A percentile compares a stretch with the other conserved stretches of the same genome.
phyloP scores from a whole-genome alignment of 2,888 invertebrate genomes.

The Agrochola lota region DNA sequence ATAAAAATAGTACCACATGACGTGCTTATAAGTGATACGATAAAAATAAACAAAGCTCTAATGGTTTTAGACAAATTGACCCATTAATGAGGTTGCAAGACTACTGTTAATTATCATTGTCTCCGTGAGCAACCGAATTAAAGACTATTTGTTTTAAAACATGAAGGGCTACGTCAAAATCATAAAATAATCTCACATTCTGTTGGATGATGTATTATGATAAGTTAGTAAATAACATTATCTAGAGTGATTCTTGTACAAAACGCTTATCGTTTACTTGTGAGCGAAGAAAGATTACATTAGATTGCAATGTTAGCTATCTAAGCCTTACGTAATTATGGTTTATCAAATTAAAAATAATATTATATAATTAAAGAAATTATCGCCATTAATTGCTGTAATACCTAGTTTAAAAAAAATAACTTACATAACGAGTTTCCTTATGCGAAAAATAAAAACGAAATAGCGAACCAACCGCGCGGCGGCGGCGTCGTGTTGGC shows the following conservation, averaged over 20 bases:
- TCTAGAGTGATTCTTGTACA: constrained; percentile 59
- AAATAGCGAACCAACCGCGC: constrained; percentile 82
- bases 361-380: constrained; percentile 65
- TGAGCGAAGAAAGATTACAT: constrained; percentile 60
- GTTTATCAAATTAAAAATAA: constrained; percentile 46
- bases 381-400: constrained; percentile 60
- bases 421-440: constrained; percentile 85
- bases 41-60: constrained; percentile 41
- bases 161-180: constrained; percentile 20
- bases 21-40: constrained; percentile 23
- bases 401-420: constrained; percentile 69
- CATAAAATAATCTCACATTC: constrained; percentile 42
- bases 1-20: constrained; percentile 51
- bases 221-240: constrained; percentile 62
- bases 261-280: constrained; percentile 58
- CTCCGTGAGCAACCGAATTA: background rate
- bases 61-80: constrained; percentile 21
- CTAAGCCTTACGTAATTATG: constrained; percentile 56
- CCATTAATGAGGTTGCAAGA: constrained; percentile 7
- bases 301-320: constrained; percentile 57
- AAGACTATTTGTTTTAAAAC: background rate
- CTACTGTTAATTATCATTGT: constrained; percentile 5
- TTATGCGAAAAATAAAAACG: constrained; percentile 80
- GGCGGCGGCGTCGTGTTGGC: constrained; percentile 86
- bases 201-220: constrained; percentile 55